Evolutionary conservation across 2,113 vertebrate genomes (phyloP), one percentile per base, ranked within the genome.

Genomic region (Phoenicopterus ruber): DNA sequence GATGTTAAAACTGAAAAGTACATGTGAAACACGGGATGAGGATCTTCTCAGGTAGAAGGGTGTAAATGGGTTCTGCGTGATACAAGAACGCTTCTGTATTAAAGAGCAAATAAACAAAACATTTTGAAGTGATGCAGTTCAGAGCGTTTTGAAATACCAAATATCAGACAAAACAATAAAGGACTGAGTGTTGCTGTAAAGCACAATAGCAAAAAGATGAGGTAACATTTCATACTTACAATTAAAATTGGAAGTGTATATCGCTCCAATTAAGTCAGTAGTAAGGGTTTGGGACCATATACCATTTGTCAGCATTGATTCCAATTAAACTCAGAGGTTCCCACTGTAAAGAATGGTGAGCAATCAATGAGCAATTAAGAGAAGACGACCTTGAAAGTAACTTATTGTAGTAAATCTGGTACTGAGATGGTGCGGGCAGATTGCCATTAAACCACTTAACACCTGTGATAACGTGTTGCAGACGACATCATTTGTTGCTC

Each of bases 301-400:
- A 36, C 55, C 29, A 47, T 95, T 95, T 92, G 36, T 92, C 76
- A 83, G 32, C 50, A 90, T 81, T 78, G 93, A 94, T 94, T 97
- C 54, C 63, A 90, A 22, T 94, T 95, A 86, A 92, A 84, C 55
- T 83, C 76, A 63, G 32, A 52, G 26, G 18, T 93, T 92, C 22
- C 76, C 62, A 54, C 38, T 81, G 38, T 81, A 94, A 95, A 86
- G 71, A 83, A 32, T 55, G 20, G 71, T 81, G 55, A 83, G 31
- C 55, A 92, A 92, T 96, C 93, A 94, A 96, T 96, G 92, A 83
- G 17, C 88, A 96, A 71, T 93, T 96, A 90, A 86, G 59, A 88
- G 24, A 73, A 84, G 70, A 93, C 10, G 36, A 92, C 69, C 67
- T 92, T 83, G 71, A 81, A 90, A 90, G 69, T 88, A 94, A 71